Percentiles rank a stretch among this genome's conserved stretches.
Evolutionary conservation across 1,140 invertebrate genomes (phyloP).

Genomic region (Chrysoperla carnea): DNA sequence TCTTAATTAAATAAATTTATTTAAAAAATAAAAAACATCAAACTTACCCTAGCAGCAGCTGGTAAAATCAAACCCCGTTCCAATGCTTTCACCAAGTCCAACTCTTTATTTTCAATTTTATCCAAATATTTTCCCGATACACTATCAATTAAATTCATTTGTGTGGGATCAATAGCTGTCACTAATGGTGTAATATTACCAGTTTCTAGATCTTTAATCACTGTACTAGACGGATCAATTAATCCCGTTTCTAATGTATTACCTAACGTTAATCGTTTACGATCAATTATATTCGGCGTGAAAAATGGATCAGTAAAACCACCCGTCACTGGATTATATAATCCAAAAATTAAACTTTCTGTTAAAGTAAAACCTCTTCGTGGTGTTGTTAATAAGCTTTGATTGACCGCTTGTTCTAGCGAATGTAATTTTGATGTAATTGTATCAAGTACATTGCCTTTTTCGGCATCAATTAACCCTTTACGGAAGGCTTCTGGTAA

Average conservation of each 20-base stretch:
- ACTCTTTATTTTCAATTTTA: constrained; percentile 37
- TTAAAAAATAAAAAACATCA: no score
- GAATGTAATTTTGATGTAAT: constrained; percentile 62
- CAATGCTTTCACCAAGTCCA: constrained; percentile 74
- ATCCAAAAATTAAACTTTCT: constrained; percentile 61
- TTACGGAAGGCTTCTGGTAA: constrained; percentile 70
- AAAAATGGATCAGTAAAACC: constrained; percentile 64
- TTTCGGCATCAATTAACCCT: constrained; percentile 74
- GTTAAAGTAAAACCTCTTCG: constrained; percentile 59
- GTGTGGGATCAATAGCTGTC: constrained; percentile 42
- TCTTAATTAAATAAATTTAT: no score
- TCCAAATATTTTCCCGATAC: constrained; percentile 48
- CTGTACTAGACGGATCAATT: constrained; percentile 67
- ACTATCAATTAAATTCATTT: constrained; percentile 56
- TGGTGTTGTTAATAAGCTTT: constrained; percentile 54
- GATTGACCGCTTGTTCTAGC: constrained; percentile 54
- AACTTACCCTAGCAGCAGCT: constrained; percentile 83
- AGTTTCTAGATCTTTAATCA: constrained; percentile 61
- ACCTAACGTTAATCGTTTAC: constrained; percentile 49
- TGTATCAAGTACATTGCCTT: constrained; percentile 66
- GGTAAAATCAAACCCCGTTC: constrained; percentile 73
- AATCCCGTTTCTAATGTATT: constrained; percentile 61
- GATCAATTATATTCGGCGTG: constrained; percentile 41
- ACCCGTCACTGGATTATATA: constrained; percentile 67
- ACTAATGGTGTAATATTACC: constrained; percentile 56